A percentile compares a stretch with the other conserved stretches of the same genome.
These are phyloP conservation scores for Nothura maculosa DNA, from an alignment of 2,797 vertebrate species.

Conservation along the genomic window DNA sequence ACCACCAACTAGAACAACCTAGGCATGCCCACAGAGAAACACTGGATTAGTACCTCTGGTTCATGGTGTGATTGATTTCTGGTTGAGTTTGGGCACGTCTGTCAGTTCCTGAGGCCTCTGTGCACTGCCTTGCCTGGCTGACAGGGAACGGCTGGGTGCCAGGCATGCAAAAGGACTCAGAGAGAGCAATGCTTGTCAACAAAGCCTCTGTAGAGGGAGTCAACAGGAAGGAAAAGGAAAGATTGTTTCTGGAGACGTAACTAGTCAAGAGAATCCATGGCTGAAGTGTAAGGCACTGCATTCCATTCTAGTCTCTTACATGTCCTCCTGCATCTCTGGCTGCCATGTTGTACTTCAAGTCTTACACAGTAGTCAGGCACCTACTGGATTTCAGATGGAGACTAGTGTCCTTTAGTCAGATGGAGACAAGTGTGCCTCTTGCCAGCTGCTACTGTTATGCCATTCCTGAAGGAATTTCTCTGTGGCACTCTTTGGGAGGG, in stretches of 20 bases:
- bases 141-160: neutral
- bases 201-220: neutral
- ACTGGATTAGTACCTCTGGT: neutral
- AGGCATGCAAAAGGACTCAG: neutral
- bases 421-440: neutral
- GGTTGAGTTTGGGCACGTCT: neutral
- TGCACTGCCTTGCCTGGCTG: neutral
- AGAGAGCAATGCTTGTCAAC: neutral
- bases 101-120: neutral
- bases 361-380: neutral
- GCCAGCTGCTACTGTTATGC: neutral
- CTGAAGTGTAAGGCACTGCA: rapidly evolving
- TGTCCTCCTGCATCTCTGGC: neutral
- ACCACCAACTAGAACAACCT: neutral
- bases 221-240: neutral
- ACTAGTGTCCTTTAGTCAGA: neutral
- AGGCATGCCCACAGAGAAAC: neutral
- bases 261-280: neutral
- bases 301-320: rapidly evolving
- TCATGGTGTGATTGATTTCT: neutral
- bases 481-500: neutral
- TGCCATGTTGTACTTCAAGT: rapidly evolving
- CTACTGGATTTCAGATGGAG: neutral
- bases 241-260: neutral
- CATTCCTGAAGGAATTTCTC: neutral